Evolutionary conservation across 2,797 vertebrate species (phyloP), one percentile per base, ranked within the genome.

Genomic region (Enteromius paludinosus): DNA sequence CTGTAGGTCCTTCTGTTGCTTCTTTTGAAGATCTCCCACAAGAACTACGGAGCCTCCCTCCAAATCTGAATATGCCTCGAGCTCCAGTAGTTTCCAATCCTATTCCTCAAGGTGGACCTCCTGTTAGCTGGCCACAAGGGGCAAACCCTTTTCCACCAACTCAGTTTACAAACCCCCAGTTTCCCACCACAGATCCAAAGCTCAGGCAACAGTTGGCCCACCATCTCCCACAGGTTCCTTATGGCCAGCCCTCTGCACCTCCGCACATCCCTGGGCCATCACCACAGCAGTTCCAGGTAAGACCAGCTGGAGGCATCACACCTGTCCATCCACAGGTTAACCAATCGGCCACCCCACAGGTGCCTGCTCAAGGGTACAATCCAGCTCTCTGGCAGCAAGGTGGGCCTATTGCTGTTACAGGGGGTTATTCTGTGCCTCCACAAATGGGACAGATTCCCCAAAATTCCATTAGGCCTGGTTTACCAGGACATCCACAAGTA

Each of bases 31-130:
- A 94, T 33, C 84, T 90, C 4, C 95, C 95, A 0, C 93, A 94
- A 83, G 94, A 95, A 84, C 92, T 96, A 38, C 89, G 89, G 3
- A 91, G 91, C 85, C 43, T 95, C 33, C 93, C 93, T 0, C 92
- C 93, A 0, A 93, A 95, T 41, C 23, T 56, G 9, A 25, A 72
- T 68, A 17, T 77, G 17, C 18, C 73, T 7, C 33, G 43, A 78
- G 78, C 49, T 66, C 33, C 84, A 69, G 23, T 71, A 0, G 81
- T 74, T 2, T 90, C 91, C 41, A 72, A 90, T 47, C 43, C 83
- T 2, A 14, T 83, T 12, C 18, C 43, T 0, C 79, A 77, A 11
- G 71, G 78, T 15, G 79, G 82, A 7, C 68, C 79, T 15, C 81
- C 87, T 0, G 79, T 88, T 3, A 62, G 64, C 43, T 87, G 89